phyloP scores from a whole-genome alignment of 35 echinoderm and acorn worm genomes.

The Eucidaris tribuloides region DNA sequence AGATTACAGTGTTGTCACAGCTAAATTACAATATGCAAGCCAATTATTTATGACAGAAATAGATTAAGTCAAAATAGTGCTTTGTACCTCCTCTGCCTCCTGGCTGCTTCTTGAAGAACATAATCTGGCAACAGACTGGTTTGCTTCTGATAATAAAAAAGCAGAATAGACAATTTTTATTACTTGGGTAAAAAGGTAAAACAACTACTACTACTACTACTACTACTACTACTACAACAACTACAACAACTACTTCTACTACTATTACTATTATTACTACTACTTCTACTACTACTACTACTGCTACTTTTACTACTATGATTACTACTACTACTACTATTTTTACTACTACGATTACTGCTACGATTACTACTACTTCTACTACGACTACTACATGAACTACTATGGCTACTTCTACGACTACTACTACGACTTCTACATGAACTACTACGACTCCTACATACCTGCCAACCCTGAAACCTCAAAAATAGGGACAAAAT shows the following conservation, averaged over 20 bases:
- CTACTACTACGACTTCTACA: too few species aligned
- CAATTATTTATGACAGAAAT: too few species aligned
- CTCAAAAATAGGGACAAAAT: too few species aligned
- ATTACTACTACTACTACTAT: not conserved
- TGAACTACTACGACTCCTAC: too few species aligned
- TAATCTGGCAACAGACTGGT: not conserved
- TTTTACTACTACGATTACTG: too few species aligned
- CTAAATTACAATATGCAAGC: too few species aligned
- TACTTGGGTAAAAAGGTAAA: not conserved
- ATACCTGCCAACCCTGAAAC: too few species aligned
- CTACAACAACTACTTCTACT: not conserved
- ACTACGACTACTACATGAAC: too few species aligned
- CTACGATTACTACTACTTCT: too few species aligned
- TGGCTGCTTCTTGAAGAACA: not conserved
- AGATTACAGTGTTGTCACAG: too few species aligned
- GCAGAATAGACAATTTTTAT: not conserved
- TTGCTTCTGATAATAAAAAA: not conserved
- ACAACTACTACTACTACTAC: not conserved
- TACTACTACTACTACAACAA: not conserved
- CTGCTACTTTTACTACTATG: not conserved
- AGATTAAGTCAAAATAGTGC: too few species aligned
- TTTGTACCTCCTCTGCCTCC: constrained; percentile 28
- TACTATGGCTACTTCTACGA: too few species aligned
- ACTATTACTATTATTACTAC: not conserved
- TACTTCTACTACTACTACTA: not conserved